phyloP scores from a whole-genome alignment of 2,888 invertebrate genomes.

The Bombyx huttoni region DNA sequence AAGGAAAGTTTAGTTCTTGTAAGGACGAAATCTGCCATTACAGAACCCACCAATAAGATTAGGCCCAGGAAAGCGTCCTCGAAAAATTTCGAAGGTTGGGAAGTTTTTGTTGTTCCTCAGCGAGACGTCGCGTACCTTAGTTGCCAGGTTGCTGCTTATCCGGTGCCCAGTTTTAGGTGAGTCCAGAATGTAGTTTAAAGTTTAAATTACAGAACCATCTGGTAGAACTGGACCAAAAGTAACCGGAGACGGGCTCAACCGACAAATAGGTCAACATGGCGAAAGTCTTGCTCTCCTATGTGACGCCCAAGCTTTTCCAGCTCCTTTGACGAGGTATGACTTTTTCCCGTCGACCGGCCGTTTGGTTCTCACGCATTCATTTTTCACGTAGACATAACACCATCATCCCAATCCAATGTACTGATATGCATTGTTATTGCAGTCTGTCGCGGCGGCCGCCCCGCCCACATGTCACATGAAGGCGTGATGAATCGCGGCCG shows the following conservation, averaged over 20 bases:
- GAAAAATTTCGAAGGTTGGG: conserved; percentile 75
- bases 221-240: conserved; percentile 80
- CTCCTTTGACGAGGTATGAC: conserved; percentile 83
- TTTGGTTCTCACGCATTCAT: conserved; percentile 63
- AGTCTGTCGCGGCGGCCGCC: conserved; percentile 58
- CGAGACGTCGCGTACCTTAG: conserved; percentile 72
- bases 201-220: conserved; percentile 73
- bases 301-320: conserved; percentile 84
- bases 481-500: conserved; percentile 68
- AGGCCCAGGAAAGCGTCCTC: conserved; percentile 69
- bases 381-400: conserved; percentile 55
- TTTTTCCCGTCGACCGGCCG: conserved; percentile 38
- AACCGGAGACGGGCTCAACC: conserved; percentile 74
- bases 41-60: conserved; percentile 80
- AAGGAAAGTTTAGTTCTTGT: conserved; percentile 9
- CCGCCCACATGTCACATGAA: conserved; percentile 56
- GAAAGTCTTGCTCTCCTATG: conserved; percentile 78
- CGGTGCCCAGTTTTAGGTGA: conserved; percentile 80
- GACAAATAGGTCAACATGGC: conserved; percentile 53
- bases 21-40: conserved; percentile 37
- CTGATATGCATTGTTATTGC: conserved; percentile 68
- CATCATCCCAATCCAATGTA: conserved; percentile 49
- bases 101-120: conserved; percentile 68
- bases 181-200: conserved; percentile 24
- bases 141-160: conserved; percentile 79